These are phyloP conservation scores for Acleris holmiana DNA, from an alignment of 2,888 invertebrate species.

Conservation along the genomic window DNA sequence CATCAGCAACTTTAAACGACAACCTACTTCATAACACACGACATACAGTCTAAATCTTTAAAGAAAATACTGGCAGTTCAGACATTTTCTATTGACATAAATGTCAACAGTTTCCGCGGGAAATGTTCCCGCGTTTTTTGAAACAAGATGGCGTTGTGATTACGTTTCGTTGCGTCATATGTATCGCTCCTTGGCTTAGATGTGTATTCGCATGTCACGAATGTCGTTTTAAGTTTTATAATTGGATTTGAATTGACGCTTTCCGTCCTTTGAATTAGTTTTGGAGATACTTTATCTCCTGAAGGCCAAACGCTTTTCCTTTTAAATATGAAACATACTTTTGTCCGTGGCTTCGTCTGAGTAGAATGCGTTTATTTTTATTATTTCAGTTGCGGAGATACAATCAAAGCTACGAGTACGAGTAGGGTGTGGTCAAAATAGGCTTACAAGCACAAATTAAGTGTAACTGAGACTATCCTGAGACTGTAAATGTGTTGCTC, in stretches of 20 bases:
- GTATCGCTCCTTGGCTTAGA: constrained; percentile 35
- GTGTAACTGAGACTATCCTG: too few relatives aligned
- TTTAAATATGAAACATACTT: not conserved
- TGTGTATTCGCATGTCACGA: constrained; percentile 26
- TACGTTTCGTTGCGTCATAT: constrained; percentile 35
- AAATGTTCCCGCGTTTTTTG: constrained; percentile 37
- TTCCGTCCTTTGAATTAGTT: constrained; percentile 32
- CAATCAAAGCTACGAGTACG: too few relatives aligned
- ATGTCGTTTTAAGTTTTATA: constrained; percentile 32
- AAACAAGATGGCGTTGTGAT: constrained; percentile 34
- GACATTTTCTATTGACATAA: constrained; percentile 8
- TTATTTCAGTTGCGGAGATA: too few relatives aligned
- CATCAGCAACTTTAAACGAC: constrained; percentile 3
- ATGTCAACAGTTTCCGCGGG: constrained; percentile 28
- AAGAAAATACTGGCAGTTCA: not conserved
- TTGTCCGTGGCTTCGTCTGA: not conserved
- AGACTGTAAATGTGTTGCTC: too few relatives aligned
- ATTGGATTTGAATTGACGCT: constrained; percentile 23
- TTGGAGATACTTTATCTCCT: not conserved
- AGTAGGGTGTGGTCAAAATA: too few relatives aligned
- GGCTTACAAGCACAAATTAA: too few relatives aligned
- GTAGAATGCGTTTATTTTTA: not conserved
- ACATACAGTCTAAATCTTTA: not conserved
- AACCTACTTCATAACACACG: not conserved
- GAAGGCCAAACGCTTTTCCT: constrained; percentile 1